Evolutionary conservation across 1,140 invertebrate species (phyloP), one percentile per base, ranked within the genome.

Genomic region (Pseudoatta argentina): DNA sequence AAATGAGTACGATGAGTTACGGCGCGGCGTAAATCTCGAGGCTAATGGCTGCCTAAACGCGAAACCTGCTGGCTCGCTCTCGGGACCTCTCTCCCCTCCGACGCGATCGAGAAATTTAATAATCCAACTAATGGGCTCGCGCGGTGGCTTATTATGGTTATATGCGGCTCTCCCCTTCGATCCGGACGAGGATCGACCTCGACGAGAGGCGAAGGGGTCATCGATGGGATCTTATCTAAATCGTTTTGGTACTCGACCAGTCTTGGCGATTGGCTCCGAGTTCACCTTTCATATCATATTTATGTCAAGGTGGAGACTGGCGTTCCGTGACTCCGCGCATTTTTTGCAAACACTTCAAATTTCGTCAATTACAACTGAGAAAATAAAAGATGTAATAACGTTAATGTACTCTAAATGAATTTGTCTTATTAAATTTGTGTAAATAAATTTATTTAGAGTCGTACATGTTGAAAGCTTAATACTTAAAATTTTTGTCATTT

Each of bases 1-100:
- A 95, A 95, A 95, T 95, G 94, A 95, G 94, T 94, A 94, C 93
- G 94, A 95, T 95, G 95, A 95, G 93, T 95, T 95, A 95, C 94
- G 94, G 92, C 94, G 93, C 91, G 93, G 93, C 93, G 94, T 95
- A 95, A 95, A 95, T 95, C 95, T 95, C 92, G 78, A 24, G 83
- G 87, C 94, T 95, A 95, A 95, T 95, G 94, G 94, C 91, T 94
- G 94, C 93, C 94, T 95, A 95, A 95, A 95, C 94, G 95, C 94
- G 93, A 95, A 94, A 94, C 92, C 94, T 92, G 93, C 92, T 92
- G 90, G 92, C 89, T 92, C 87, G 85, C 89, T 88, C 81, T 86
- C 63, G 79, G 86, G 67, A 69, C 85, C 51, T 64, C 64, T 10
- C 44, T n/a, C n/a, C 14, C 14, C 44, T 21, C 2, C 85, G 88